Percentiles rank a stretch among this genome's conserved stretches.
Conservation (phyloP, 2,113 vertebrate genomes). For the Podarcis cretensis region DNA sequence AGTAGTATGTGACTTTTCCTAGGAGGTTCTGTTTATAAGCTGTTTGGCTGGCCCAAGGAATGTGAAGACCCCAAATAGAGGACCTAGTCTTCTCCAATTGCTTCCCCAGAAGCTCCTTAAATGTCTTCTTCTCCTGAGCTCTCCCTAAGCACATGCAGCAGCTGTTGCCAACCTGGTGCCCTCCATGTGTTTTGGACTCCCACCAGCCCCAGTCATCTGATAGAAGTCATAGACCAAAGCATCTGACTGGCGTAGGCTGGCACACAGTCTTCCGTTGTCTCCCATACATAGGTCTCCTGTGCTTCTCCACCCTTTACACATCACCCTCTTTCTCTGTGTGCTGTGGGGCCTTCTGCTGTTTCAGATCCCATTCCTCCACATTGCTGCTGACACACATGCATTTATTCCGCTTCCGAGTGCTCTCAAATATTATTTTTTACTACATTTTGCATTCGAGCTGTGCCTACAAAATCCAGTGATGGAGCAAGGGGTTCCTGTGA, state of each 20-base stretch:
- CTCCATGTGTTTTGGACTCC: too few species aligned
- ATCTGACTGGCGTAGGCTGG: too few species aligned
- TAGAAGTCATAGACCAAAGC: too few species aligned
- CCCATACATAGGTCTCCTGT: background rate
- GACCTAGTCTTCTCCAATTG: too few species aligned
- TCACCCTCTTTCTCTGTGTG: too few species aligned
- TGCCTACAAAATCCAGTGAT: fast-evolving
- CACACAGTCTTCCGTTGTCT: background rate
- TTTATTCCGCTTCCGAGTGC: background rate
- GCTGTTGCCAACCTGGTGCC: background rate
- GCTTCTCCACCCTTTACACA: background rate
- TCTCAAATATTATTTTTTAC: background rate
- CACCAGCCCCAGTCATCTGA: too few species aligned
- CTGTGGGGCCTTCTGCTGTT: background rate
- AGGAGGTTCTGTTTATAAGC: background rate
- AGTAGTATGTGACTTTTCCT: background rate
- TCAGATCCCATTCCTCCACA: background rate
- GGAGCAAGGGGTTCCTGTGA: background rate
- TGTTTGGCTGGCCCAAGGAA: too few species aligned
- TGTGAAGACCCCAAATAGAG: too few species aligned
- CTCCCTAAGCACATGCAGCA: background rate
- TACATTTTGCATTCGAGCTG: fast-evolving
- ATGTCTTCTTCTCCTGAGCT: background rate
- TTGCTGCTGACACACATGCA: background rate
- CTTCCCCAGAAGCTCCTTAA: background rate